Evolutionary conservation across 2,888 invertebrate species (phyloP).

Genomic region (Drosophila mercatorum): DNA sequence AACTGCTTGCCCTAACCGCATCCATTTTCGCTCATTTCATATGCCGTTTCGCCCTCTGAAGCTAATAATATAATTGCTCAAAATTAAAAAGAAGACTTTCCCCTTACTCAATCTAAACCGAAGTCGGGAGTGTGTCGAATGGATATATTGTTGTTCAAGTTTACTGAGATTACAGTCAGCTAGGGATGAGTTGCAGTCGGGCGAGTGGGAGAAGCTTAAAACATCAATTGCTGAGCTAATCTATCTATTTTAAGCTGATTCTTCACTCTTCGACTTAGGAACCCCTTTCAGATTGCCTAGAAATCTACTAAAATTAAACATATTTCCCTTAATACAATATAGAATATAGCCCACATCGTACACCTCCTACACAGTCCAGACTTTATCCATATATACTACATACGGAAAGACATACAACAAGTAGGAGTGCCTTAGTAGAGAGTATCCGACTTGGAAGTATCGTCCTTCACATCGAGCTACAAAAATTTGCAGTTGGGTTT

Average conservation of each 20-base stretch:
- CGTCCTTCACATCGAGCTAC: too few species aligned
- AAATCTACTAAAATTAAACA: neutral
- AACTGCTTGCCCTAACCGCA: constrained; percentile 35
- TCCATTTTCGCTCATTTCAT: constrained; percentile 50
- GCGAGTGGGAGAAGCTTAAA: too few species aligned
- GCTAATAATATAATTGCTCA: constrained; percentile 10
- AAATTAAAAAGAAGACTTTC: neutral
- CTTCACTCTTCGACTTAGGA: too few species aligned
- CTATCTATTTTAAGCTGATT: neutral
- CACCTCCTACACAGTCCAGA: too few species aligned
- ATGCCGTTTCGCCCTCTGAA: constrained; percentile 58
- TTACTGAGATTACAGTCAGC: neutral
- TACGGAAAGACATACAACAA: too few species aligned
- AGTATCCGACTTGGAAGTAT: neutral
- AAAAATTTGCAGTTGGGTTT: neutral
- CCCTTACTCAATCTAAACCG: neutral
- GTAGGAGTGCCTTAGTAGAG: neutral
- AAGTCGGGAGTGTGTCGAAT: too few species aligned
- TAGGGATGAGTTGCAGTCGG: too few species aligned
- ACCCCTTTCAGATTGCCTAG: too few species aligned
- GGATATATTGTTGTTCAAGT: too few species aligned
- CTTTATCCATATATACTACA: too few species aligned
- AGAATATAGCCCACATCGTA: neutral
- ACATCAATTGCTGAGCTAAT: neutral
- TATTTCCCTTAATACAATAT: too few species aligned